phyloP scores from a whole-genome alignment of 2,888 invertebrate genomes.

The Cantharis flavilabris region DNA sequence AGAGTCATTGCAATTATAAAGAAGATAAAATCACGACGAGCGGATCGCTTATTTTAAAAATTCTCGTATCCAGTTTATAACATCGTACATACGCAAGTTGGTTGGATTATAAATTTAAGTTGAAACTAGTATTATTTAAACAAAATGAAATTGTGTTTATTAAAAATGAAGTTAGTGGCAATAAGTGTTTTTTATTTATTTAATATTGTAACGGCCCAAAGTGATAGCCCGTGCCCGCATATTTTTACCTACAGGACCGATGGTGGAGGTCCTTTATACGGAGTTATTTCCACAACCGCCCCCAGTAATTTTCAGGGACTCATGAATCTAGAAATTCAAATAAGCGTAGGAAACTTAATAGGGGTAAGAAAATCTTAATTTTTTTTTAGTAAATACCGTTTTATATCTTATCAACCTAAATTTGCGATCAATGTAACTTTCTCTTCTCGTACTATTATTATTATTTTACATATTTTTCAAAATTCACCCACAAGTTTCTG shows the following conservation, averaged over 20 bases:
- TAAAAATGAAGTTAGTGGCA: background rate
- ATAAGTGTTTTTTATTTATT: background rate
- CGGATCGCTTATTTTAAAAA: background rate
- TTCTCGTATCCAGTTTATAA: background rate
- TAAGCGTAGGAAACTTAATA: background rate
- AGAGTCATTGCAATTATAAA: background rate
- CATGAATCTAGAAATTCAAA: background rate
- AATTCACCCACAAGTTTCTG: too few species aligned
- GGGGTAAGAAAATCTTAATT: background rate
- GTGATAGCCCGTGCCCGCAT: background rate
- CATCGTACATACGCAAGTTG: background rate
- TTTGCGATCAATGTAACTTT: background rate
- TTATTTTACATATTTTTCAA: too few species aligned
- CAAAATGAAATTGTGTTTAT: background rate
- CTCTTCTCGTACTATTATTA: background rate
- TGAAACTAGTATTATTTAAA: background rate
- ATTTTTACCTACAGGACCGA: background rate
- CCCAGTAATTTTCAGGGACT: background rate
- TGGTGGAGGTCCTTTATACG: background rate
- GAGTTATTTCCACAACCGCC: background rate
- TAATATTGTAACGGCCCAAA: background rate
- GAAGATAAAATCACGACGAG: background rate
- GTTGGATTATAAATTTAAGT: background rate
- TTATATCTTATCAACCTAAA: too few species aligned
- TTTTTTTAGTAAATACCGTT: background rate